Conservation (phyloP, 2,888 invertebrate species). For the Hanleya hanleyi region DNA sequence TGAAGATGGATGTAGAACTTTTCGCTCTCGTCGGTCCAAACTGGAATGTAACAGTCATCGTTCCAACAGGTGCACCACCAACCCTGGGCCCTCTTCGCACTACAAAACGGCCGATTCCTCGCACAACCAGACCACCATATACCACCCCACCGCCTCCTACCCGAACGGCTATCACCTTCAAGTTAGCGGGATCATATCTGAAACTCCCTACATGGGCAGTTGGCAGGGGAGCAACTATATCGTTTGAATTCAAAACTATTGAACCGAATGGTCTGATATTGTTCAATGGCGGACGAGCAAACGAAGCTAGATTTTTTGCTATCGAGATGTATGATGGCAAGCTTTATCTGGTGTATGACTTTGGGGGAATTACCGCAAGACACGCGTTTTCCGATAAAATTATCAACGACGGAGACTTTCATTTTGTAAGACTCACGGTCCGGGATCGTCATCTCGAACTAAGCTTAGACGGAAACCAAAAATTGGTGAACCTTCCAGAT, state of each 20-base stretch:
- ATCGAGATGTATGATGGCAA: constrained; percentile 68
- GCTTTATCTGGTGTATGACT: constrained; percentile 63
- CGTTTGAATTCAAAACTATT: constrained; percentile 64
- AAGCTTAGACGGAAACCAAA: constrained; percentile 48
- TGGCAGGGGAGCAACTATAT: constrained; percentile 36
- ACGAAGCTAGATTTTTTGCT: constrained; percentile 50
- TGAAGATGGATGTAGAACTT: not conserved
- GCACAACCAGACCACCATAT: constrained; percentile 12
- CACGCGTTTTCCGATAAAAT: constrained; percentile 44
- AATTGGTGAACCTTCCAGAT: constrained; percentile 34
- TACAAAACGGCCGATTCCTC: constrained; percentile 8
- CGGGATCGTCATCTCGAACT: constrained; percentile 33
- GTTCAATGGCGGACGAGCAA: constrained; percentile 41
- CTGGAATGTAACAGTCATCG: not conserved
- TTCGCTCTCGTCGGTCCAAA: not conserved
- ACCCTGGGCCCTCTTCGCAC: constrained; percentile 13
- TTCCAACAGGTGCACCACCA: not conserved
- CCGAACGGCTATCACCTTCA: not conserved
- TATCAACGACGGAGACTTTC: constrained; percentile 64
- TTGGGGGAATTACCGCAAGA: constrained; percentile 53
- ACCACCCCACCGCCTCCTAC: not conserved
- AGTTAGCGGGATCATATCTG: constrained; percentile 6
- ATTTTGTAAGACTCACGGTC: constrained; percentile 46
- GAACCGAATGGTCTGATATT: constrained; percentile 61
- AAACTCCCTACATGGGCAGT: constrained; percentile 31